Evolutionary conservation across 2,888 invertebrate genomes (phyloP).

Genomic region (Uropetala carovei): DNA sequence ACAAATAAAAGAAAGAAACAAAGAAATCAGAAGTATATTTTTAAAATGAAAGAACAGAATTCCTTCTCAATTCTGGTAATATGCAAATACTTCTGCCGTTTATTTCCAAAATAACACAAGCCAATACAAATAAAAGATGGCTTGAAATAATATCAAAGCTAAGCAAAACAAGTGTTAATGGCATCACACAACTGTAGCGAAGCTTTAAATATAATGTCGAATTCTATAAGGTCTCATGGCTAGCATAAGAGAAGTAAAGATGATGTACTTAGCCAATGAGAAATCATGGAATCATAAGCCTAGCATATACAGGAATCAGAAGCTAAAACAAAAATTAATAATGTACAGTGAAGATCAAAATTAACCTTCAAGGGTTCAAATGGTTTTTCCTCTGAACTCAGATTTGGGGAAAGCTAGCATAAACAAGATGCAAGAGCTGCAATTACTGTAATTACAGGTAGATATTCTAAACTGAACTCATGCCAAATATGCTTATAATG

Average conservation of each 20-base stretch:
- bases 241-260: not conserved
- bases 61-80: not conserved
- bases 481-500: constrained; percentile 45
- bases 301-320: not conserved
- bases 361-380: constrained; percentile 6
- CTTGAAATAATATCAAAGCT: not conserved
- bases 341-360: not conserved
- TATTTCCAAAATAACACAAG: not conserved
- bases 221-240: not conserved
- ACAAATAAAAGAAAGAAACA: not conserved
- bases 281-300: constrained; percentile 9
- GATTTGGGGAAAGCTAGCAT: constrained; percentile 43
- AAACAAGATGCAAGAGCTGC: constrained; percentile 57
- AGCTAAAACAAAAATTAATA: constrained; percentile 3
- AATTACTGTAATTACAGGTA: constrained; percentile 43
- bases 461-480: constrained; percentile 35
- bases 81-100: not conserved
- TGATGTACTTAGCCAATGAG: not conserved
- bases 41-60: not conserved
- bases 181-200: constrained; percentile 4
- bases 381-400: not conserved
- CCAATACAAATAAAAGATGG: not conserved
- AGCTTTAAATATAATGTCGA: not conserved
- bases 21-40: not conserved
- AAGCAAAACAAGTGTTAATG: constrained; percentile 13